Evolutionary conservation across 2,888 invertebrate species (phyloP).

Genomic region (Unio pictorum): DNA sequence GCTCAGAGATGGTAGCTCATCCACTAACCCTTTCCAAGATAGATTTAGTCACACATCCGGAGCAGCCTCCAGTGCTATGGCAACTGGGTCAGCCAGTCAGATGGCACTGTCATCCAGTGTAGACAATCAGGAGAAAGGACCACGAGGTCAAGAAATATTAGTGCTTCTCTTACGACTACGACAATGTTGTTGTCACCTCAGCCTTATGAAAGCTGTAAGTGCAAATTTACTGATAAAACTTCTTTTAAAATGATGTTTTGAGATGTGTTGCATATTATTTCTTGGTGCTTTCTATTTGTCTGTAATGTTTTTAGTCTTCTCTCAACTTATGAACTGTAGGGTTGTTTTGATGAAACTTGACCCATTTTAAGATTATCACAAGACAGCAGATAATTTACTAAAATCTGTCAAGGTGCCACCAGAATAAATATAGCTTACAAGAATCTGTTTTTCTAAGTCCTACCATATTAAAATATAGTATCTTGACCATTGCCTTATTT

Average conservation of each 20-base stretch:
- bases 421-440: too few species aligned
- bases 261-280: too few species aligned
- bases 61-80: conserved; percentile 1
- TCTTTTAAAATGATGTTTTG: neutral
- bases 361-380: too few species aligned
- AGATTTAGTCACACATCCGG: conserved; percentile 12
- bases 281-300: too few species aligned
- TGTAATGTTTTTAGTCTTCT: too few species aligned
- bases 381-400: too few species aligned
- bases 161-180: conserved; percentile 87
- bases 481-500: too few species aligned
- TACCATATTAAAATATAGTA: too few species aligned
- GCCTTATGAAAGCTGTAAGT: conserved; percentile 81
- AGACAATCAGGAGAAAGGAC: conserved; percentile 4
- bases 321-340: too few species aligned
- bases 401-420: too few species aligned
- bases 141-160: conserved; percentile 73
- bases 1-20: conserved; percentile 19
- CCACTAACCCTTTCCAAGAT: conserved; percentile 24
- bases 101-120: conserved; percentile 9
- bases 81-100: conserved; percentile 15
- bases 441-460: too few species aligned
- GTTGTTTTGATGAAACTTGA: too few species aligned
- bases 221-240: neutral
- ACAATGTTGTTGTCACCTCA: conserved; percentile 92